phyloP scores from a whole-genome alignment of 2,113 vertebrate species.

The Leucopsar rothschildi region DNA sequence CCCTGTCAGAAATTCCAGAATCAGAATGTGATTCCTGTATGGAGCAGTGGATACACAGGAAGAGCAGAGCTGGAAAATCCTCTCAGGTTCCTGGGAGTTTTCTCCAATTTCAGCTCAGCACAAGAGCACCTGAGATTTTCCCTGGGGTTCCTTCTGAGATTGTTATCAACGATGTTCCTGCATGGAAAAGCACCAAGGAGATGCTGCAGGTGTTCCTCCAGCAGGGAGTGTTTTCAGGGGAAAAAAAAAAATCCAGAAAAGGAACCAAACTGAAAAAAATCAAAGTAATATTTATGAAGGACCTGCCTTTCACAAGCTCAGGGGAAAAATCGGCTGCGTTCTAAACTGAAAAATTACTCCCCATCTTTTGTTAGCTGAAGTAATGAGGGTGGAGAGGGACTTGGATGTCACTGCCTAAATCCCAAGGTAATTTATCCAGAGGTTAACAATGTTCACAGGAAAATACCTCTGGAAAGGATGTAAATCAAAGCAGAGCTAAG shows the following conservation, averaged over 20 bases:
- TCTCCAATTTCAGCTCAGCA: neutral
- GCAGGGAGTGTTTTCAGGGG: rapidly evolving
- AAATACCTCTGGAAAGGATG: neutral
- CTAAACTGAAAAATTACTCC: neutral
- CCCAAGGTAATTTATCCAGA: neutral
- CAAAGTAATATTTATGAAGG: neutral
- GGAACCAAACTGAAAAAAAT: neutral
- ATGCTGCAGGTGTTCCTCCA: neutral
- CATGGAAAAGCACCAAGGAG: neutral
- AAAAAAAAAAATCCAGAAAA: neutral
- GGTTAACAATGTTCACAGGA: neutral
- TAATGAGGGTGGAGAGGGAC: neutral
- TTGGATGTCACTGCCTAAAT: neutral
- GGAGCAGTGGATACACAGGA: neutral
- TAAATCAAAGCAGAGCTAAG: constrained; percentile 13
- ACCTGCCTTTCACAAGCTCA: neutral
- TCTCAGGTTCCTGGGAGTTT: neutral
- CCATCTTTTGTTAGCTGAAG: neutral
- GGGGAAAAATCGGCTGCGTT: neutral
- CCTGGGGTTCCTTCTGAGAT: neutral
- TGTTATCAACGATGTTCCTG: rapidly evolving
- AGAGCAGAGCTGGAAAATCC: neutral
- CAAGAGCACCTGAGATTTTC: neutral
- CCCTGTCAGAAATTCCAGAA: neutral
- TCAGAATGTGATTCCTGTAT: neutral